Base-by-base conservation (phyloP, 2,888 invertebrate genomes). In the Drosophila picticornis region DNA sequence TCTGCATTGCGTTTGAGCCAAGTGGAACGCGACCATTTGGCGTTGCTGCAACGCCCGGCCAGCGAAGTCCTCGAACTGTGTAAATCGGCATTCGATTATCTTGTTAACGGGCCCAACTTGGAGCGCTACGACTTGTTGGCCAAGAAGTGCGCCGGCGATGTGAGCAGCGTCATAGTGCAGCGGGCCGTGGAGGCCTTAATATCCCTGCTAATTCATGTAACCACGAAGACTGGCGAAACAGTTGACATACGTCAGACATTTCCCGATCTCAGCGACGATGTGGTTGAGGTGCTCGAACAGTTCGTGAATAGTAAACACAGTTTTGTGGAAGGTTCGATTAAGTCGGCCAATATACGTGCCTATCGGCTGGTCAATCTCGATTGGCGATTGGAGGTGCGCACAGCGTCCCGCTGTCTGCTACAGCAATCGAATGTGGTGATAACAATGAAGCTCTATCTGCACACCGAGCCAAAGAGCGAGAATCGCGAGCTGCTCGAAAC, bases 181-280 rank as follows among this genome's bases (percentile, higher is more conserved):
- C 72, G 80, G 1, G 94, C 96, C 50, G 94, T 97, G 19, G 95
- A 96, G 93, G 96, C 96, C 27, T 92, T 97, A 61, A 94, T 96
- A n/a, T 95, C 96, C 91, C 94, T 97, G 57, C 93, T 97, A 57
- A 93, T 96, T 25, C 95, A 97, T 93, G 95, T 95, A 77, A 95
- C 95, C 81, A 95, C 95, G 81, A 96, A 96, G 93, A 94, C 96
- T 76, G 90, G 84, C 16, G 75, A 80, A 59, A 83, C 88, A 13
- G 63, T 80, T 13, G 46, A 90, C 11, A 80, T 90, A 50, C 83
- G 87, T 0, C 79, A 84, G n/a, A 59, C 77, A 22, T 81, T 90
- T n/a, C 81, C 79, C 1, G 79, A 85, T 7, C 90, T 93, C 36
- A 83, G 81, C 5, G 75, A 83, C 0, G 92, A 92, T 2, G 91